Evolutionary conservation across 2,113 vertebrate species (phyloP).

Genomic region (Nyctibius bracteatus): DNA sequence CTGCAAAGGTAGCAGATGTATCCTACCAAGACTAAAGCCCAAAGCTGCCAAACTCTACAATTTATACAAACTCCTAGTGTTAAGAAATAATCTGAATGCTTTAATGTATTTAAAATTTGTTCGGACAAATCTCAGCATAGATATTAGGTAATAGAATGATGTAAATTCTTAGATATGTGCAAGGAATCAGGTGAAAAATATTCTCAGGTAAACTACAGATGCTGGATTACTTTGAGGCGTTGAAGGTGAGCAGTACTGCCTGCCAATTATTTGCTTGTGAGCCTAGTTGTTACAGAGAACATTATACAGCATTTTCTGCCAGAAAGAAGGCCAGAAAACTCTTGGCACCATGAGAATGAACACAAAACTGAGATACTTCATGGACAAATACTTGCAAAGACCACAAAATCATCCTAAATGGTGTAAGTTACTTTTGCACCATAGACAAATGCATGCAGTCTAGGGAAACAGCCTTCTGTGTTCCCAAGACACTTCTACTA

Average conservation of each 20-base stretch:
- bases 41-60: neutral
- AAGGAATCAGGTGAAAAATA: neutral
- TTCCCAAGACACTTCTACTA: neutral
- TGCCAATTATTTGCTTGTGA: neutral
- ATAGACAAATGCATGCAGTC: rapidly evolving
- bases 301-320: neutral
- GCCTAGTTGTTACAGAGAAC: neutral
- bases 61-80: neutral
- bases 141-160: neutral
- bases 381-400: neutral
- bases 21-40: neutral
- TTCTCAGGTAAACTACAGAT: neutral
- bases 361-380: neutral
- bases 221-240: neutral
- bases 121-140: neutral
- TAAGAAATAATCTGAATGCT: neutral
- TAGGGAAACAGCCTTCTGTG: neutral
- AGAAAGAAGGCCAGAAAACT: neutral
- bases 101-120: neutral
- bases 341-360: neutral
- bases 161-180: neutral
- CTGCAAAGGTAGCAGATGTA: neutral
- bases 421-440: neutral
- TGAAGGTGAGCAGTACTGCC: neutral
- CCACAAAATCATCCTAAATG: neutral